Evolutionary conservation across 2,113 vertebrate species (phyloP).

Genomic region (Syngnathus scovelli): DNA sequence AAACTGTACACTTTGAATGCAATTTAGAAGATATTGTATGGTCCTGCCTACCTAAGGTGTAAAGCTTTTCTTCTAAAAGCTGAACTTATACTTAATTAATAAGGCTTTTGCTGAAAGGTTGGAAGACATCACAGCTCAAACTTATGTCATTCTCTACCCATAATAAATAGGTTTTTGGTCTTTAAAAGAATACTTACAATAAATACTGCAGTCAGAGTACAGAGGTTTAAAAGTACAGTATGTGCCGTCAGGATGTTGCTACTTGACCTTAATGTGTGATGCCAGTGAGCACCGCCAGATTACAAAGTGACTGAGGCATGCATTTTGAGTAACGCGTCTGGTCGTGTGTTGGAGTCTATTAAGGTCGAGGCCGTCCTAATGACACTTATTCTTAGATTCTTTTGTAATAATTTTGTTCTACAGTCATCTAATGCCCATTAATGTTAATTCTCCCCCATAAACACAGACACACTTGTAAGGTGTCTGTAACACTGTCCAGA

Average conservation of each 20-base stretch:
- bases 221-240: constrained; percentile 7
- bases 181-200: neutral
- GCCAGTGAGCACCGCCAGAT: constrained; percentile 37
- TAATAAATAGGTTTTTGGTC: constrained; percentile 2
- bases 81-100: neutral
- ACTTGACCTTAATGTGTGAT: constrained; percentile 57
- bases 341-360: constrained; percentile 8
- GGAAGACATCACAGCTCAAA: neutral
- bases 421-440: constrained; percentile 8
- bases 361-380: constrained; percentile 9
- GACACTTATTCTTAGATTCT: constrained; percentile 50
- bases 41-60: no score
- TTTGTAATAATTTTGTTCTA: constrained; percentile 29
- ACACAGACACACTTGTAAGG: neutral
- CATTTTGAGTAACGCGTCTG: constrained; percentile 1
- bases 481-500: constrained; percentile 32
- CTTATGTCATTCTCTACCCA: neutral
- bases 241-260: constrained; percentile 35
- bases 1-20: no score
- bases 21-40: no score
- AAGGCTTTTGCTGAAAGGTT: neutral
- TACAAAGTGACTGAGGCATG: constrained; percentile 46
- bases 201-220: neutral
- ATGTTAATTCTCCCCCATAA: neutral
- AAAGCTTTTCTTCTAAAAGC: no score